These are phyloP conservation scores for Acrocyrtus sp. DNA, from an alignment of 2,888 invertebrate genomes.

Conservation along the genomic window DNA sequence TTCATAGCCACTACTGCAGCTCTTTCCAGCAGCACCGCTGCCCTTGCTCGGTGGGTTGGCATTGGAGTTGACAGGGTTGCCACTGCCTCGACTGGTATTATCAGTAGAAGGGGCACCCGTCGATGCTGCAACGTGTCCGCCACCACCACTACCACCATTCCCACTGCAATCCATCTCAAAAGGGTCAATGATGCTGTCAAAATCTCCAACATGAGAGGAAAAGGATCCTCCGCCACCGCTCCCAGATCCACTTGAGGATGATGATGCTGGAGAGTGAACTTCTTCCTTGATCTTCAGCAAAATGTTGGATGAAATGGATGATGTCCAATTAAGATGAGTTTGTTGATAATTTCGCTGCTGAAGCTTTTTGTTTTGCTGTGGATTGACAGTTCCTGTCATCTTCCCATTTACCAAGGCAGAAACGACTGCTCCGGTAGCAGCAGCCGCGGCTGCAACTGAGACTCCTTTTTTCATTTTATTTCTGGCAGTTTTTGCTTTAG, in stretches of 20 bases:
- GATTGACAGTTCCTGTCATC: conserved; percentile 7
- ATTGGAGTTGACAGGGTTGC: no score
- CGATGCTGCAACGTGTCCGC: no score
- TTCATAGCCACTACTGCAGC: no score
- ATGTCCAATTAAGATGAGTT: no score
- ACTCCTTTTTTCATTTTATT: not conserved
- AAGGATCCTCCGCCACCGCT: not conserved
- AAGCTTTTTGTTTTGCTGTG: not conserved
- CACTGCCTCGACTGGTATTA: no score
- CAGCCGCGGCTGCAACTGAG: not conserved
- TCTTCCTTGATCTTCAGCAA: conserved; percentile 27
- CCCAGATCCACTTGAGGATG: not conserved
- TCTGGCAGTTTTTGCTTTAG: not conserved
- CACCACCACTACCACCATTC: not conserved
- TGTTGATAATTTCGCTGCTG: conserved; percentile 8
- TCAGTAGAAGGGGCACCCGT: no score
- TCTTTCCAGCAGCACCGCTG: no score
- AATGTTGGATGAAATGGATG: conserved; percentile 7
- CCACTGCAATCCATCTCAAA: conserved; percentile 12
- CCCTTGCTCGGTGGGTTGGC: no score
- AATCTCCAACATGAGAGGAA: conserved; percentile 1
- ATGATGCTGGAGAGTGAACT: conserved; percentile 21
- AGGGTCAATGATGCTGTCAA: conserved; percentile 17
- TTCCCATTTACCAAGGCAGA: not conserved
- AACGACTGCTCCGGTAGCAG: not conserved